Base-by-base conservation (phyloP, 2,797 vertebrate species). In the Sebastes steindachneri region DNA sequence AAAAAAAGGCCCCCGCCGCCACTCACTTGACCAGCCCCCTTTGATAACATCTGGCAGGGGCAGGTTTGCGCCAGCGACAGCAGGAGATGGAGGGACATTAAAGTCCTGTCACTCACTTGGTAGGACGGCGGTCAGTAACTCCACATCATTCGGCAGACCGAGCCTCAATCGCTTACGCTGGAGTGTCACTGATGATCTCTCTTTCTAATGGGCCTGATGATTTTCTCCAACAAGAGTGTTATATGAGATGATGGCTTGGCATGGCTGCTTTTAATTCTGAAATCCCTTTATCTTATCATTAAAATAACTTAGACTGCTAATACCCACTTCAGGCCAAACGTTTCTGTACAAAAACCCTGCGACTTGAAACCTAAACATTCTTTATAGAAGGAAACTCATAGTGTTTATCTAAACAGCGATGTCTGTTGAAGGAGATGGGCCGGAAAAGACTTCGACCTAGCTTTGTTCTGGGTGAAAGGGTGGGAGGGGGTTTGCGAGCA, bases 1-100 rank as follows among this genome's bases (percentile, higher is more conserved):
- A 94, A 95, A 96, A 58, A 94, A 94, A 91, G 77, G 67, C 59
- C 89, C 82, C 87, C 80, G 72, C 86, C 62, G 58, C 84, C 88
- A 86, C 93, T 95, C 95, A 95, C 94, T 95, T 95, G 88, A 94
- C 90, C 89, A 88, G 89, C 80, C 86, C 67, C 75, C 89, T 90
- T 90, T 93, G 95, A 96, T 95, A 95, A 95, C 91, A 94, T 95
- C 93, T 90, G 93, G 92, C 89, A 88, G 90, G 81, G 80, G 89
- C 89, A 92, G 90, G 87, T 89, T 88, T 69, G 86, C 91, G 86
- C 85, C 87, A 86, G 92, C 66, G 79, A 91, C 87, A 93, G 91
- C 85, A 88, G 89, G 86, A 93, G 89, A 94, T 91, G 92, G 91
- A 90, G 79, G 86, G 79, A 92, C 93, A 93, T 95, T 93, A 93